Evolutionary conservation across 1,140 invertebrate species (phyloP).

Genomic region (Caerostris extrusa): DNA sequence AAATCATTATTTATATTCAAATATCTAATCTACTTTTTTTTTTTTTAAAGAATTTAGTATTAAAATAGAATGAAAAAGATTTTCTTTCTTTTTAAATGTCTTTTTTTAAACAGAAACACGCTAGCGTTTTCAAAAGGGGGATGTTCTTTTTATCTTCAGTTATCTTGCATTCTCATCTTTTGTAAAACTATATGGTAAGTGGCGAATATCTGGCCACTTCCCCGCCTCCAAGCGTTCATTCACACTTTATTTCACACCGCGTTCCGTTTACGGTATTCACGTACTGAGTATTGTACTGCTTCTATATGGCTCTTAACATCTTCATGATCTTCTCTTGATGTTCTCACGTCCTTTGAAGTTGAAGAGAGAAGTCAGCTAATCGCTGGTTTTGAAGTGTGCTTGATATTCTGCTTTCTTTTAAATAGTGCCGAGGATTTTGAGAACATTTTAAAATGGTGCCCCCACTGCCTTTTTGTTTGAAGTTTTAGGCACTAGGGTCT

Average conservation of each 20-base stretch:
- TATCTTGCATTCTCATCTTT: neutral
- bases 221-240: neutral
- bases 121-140: neutral
- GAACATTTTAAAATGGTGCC: slow-evolving; percentile 4
- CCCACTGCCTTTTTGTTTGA: neutral
- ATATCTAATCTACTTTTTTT: too few species aligned
- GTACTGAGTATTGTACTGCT: neutral
- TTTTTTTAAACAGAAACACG: neutral
- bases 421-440: neutral
- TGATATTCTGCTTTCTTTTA: slow-evolving; percentile 8
- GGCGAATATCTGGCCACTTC: neutral
- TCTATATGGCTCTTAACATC: neutral
- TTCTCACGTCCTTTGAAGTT: slow-evolving; percentile 6
- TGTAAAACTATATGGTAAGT: neutral
- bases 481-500: neutral
- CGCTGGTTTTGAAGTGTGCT: slow-evolving; percentile 12
- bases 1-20: too few species aligned
- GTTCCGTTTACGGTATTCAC: neutral
- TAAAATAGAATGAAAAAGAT: neutral
- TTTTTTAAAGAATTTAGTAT: too few species aligned
- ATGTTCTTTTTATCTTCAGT: neutral
- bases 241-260: slow-evolving; percentile 19
- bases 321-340: neutral
- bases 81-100: neutral
- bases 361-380: slow-evolving; percentile 32